Percentiles rank a stretch among this genome's conserved stretches.
Evolutionary conservation across 2,888 invertebrate species (phyloP).

Genomic region (Chymomyza procnemis): DNA sequence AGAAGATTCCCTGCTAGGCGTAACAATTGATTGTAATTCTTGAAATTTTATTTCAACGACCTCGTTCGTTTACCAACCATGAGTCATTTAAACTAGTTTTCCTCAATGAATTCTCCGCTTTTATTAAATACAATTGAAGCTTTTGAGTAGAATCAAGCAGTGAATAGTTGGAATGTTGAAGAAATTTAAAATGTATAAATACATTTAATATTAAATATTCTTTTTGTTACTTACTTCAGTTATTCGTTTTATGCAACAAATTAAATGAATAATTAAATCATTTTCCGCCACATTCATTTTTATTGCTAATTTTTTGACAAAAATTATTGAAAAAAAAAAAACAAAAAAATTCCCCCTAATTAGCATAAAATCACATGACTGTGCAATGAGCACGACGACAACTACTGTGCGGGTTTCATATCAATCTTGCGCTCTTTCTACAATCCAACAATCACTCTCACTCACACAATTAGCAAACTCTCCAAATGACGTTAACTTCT

Average conservation of each 20-base stretch:
- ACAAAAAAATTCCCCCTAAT: conserved; percentile 34
- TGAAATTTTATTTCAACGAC: not conserved
- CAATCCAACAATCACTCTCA: not conserved
- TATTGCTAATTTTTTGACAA: not conserved
- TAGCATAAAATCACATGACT: conserved; percentile 65
- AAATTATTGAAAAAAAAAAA: no score
- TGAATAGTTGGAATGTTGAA: no score
- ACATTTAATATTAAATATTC: not conserved
- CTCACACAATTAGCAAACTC: not conserved
- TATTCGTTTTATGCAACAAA: not conserved
- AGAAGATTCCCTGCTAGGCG: no score
- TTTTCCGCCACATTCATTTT: no score
- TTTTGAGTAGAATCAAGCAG: no score
- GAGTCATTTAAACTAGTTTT: not conserved
- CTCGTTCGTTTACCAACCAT: not conserved
- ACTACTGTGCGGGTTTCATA: not conserved
- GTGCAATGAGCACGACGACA: conserved; percentile 20
- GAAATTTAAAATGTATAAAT: no score
- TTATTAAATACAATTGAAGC: conserved; percentile 20
- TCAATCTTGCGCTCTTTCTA: conserved; percentile 19
- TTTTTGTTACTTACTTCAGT: not conserved
- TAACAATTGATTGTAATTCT: not conserved
- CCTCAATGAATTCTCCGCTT: conserved; percentile 4
- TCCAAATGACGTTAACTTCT: conserved; percentile 19
- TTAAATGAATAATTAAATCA: conserved; percentile 1